Conservation (phyloP, 2,797 vertebrate species). For the Alcedo atthis region DNA sequence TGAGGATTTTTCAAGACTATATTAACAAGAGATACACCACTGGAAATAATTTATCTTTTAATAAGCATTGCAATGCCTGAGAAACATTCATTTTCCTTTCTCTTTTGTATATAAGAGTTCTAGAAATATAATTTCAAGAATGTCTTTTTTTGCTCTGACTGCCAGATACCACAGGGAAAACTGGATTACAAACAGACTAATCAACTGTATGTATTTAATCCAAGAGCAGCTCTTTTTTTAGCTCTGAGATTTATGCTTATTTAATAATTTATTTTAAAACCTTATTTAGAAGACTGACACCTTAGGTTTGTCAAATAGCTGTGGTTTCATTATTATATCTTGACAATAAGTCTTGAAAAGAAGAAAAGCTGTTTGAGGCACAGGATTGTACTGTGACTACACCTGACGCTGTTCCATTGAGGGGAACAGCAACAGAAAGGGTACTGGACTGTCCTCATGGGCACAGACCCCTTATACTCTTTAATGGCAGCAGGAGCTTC, state of each 20-base stretch:
- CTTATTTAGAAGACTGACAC: neutral
- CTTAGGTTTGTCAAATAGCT: neutral
- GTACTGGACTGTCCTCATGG: neutral
- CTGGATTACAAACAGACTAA: conserved; percentile 18
- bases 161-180: conserved; percentile 8
- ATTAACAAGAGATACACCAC: neutral
- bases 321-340: neutral
- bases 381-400: neutral
- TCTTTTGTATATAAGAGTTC: neutral
- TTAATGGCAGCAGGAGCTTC: neutral
- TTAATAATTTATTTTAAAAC: conserved; percentile 7
- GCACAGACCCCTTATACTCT: neutral
- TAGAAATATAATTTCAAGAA: conserved; percentile 29
- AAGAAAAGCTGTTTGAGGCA: neutral
- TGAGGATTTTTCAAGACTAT: neutral
- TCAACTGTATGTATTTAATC: conserved; percentile 8
- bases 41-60: neutral
- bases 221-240: neutral
- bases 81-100: neutral
- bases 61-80: neutral
- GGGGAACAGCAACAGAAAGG: fast-evolving
- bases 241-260: neutral
- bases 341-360: neutral
- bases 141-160: neutral
- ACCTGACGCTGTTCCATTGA: fast-evolving